phyloP scores from a whole-genome alignment of 2,113 vertebrate species.

The Sapayoa aenigma region DNA sequence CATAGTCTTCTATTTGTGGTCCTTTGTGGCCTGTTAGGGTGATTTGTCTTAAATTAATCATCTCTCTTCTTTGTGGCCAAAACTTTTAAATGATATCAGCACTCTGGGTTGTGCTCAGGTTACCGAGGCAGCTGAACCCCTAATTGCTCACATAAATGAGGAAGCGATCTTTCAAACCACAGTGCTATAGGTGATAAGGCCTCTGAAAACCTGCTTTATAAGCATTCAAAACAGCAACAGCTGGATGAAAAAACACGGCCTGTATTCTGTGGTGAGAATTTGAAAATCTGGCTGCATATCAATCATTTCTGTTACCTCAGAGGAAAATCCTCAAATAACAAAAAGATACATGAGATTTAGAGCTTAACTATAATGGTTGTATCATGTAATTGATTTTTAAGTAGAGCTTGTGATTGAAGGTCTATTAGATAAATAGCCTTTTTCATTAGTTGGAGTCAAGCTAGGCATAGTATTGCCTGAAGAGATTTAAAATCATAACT shows the following conservation, averaged over 20 bases:
- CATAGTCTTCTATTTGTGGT: background rate
- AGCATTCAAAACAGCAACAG: background rate
- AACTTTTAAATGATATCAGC: background rate
- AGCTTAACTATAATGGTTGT: constrained; percentile 39
- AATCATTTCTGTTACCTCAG: constrained; percentile 31
- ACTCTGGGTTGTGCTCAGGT: background rate
- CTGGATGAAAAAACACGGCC: background rate
- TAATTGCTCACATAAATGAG: background rate
- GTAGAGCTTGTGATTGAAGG: constrained; percentile 17
- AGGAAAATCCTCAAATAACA: constrained; percentile 58
- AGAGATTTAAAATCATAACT: background rate
- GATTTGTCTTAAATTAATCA: background rate
- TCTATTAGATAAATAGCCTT: constrained; percentile 46
- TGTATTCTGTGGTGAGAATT: background rate
- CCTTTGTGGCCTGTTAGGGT: background rate
- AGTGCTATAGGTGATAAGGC: background rate
- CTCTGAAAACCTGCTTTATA: background rate
- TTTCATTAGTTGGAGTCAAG: constrained; percentile 20
- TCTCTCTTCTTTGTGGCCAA: background rate
- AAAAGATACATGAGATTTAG: constrained; percentile 47
- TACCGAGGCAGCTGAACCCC: background rate
- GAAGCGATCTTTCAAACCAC: background rate
- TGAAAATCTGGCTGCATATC: background rate
- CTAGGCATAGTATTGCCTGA: background rate
- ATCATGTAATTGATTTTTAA: constrained; percentile 58